Percentiles rank a stretch among this genome's conserved stretches.
These are phyloP conservation scores for Calycopis cecrops DNA, from an alignment of 1,140 invertebrate genomes.

Conservation along the genomic window DNA sequence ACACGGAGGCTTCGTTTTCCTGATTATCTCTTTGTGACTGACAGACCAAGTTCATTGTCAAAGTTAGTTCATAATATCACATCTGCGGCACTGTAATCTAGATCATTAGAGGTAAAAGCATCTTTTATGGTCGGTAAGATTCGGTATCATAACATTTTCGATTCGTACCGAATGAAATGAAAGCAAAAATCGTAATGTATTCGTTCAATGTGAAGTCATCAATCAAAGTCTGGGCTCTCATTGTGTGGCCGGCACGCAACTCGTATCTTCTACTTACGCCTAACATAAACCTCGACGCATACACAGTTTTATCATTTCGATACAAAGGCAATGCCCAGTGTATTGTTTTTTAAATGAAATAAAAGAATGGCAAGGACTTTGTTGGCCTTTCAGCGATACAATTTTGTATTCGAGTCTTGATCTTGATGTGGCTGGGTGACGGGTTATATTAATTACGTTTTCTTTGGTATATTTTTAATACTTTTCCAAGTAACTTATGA, in stretches of 20 bases:
- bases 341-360: constrained; percentile 36
- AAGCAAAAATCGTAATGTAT: constrained; percentile 75
- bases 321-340: constrained; percentile 43
- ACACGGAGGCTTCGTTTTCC: too few species aligned
- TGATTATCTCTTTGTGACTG: too few species aligned
- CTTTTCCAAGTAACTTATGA: too few species aligned
- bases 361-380: constrained; percentile 25
- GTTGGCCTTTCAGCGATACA: constrained; percentile 6
- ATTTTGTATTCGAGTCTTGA: neutral
- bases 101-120: constrained; percentile 27
- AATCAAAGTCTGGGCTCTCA: constrained; percentile 66
- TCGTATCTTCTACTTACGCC: constrained; percentile 46
- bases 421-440: neutral
- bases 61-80: too few species aligned
- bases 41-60: too few species aligned
- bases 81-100: constrained; percentile 20
- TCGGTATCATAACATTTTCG: constrained; percentile 70
- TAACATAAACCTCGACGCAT: constrained; percentile 42
- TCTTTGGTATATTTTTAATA: too few species aligned
- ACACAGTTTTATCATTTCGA: constrained; percentile 55
- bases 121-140: constrained; percentile 28
- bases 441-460: too few species aligned
- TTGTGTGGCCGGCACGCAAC: constrained; percentile 71
- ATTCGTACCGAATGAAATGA: constrained; percentile 71
- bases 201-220: constrained; percentile 68